Evolutionary conservation across 2,888 invertebrate species (phyloP), one percentile per base, ranked within the genome.

Genomic region (Platycnemis pennipes): DNA sequence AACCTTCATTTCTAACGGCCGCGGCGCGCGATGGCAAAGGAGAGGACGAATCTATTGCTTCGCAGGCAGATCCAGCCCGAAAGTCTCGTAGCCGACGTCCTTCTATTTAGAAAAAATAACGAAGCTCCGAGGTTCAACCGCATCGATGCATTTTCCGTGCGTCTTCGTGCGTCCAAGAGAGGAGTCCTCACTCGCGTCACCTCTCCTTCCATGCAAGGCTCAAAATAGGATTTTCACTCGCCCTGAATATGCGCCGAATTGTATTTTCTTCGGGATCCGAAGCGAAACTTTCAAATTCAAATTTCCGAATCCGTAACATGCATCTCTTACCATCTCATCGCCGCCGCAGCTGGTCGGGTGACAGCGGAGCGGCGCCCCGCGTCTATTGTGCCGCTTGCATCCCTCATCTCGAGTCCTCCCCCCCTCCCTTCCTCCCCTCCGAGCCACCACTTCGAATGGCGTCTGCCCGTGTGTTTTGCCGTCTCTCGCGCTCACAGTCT

Each of bases 261-360:
- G 11, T 77, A 77, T 77, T 77, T 77, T 77, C 77, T 31, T 77
- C 77, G 77, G 77, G 77, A 77, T 77, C 77, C 37, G 37, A 11
- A 11, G 77, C 77, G 16, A 77, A 31, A 77, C 77, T 77, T 77
- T 77, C 77, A 77, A 77, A 77, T 77, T 77, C 77, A 77, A 77
- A 77, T 77, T 77, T 37, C 77, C 77, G 13, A 26, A 77, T 77
- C 77, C 77, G 77, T 37, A 11, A 37, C 77, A 0, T 77, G 77
- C 77, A 77, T 77, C 37, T 31, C 77, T 77, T 77, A 77, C 31
- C 77, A 77, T 77, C 77, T 77, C 77, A 77, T 77, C 77, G 77
- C 13, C 63, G 2, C 8, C 8, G 53, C 53, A 37, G 77, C 77
- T 26, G 11, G 11, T 26, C 37, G 77, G 11, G 22, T n/a, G 13